Percentiles rank a stretch among this genome's conserved stretches.
Evolutionary conservation across 2,797 vertebrate species (phyloP).

Genomic region (Danio tinwini): DNA sequence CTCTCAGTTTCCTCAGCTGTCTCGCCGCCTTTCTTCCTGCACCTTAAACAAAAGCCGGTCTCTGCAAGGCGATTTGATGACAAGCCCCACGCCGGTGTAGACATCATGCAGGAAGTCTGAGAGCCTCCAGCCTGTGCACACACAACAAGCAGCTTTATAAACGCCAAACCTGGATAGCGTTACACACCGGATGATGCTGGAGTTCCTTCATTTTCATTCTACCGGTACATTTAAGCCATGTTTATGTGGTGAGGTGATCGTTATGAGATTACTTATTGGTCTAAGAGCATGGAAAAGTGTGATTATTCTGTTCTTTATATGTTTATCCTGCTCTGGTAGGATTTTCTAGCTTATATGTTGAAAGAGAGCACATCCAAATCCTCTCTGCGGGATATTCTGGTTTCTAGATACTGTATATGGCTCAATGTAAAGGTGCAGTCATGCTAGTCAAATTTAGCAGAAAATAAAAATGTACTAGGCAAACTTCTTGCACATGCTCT

Average conservation of each 20-base stretch:
- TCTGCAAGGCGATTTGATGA: slow-evolving; percentile 36
- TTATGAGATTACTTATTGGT: neutral
- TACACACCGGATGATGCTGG: slow-evolving; percentile 17
- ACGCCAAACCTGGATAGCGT: neutral
- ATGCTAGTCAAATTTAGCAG: neutral
- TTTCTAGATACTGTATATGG: neutral
- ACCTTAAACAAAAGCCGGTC: slow-evolving; percentile 45
- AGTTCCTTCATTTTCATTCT: neutral
- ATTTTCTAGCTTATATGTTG: neutral
- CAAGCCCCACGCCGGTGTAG: slow-evolving; percentile 33
- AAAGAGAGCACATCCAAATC: neutral
- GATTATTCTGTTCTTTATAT: neutral
- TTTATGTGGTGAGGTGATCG: neutral
- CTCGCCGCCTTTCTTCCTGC: slow-evolving; percentile 43
- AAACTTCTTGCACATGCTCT: too few relatives aligned
- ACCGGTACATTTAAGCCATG: neutral
- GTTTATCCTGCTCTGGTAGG: slow-evolving; percentile 4
- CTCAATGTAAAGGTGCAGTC: too few relatives aligned
- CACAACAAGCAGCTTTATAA: slow-evolving; percentile 16
- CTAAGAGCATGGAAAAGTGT: neutral
- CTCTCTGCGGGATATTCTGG: neutral
- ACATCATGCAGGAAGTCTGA: slow-evolving; percentile 39
- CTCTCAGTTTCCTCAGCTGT: slow-evolving; percentile 32
- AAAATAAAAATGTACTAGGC: too few relatives aligned
- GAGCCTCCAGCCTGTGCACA: neutral